Evolutionary conservation across 64 coral and sea anemone genomes (phyloP), one percentile per base, ranked within the genome.

Genomic region (Hydrozoanthus tunicans): DNA sequence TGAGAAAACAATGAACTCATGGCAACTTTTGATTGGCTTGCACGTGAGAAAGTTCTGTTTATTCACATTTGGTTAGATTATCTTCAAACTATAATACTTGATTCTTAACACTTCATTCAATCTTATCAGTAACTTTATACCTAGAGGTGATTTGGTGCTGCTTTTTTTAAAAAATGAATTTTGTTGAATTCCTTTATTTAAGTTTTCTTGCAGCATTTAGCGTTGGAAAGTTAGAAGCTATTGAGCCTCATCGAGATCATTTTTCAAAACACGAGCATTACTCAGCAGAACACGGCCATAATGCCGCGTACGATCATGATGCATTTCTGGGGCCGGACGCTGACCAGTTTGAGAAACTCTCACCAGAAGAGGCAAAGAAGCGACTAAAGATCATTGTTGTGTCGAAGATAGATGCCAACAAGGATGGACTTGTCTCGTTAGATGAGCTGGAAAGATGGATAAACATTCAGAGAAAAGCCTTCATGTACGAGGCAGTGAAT

Each of bases 401-500:
- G 6, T 76, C 92, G 20, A 80, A 91, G 82, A 92, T 99, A 63
- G 97, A 99, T 77, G 77, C 69, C 9, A 89, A 99, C 58, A 99
- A 92, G 62, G 94, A 99, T 62, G 78, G 92, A 26, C 62, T 84
- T 24, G 92, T 99, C 4, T 95, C 94, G 6, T 32, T 89, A 5
- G 79, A 91, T 1, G 97, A 99, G 43, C 92, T 99, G 9, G 86
- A 93, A 55, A 20, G 77, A 15, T 99, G 97, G 97, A 99, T 99
- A 52, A 92, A 99, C 4, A 94, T 94, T 83, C 97, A 99, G 69
- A 73, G 97, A 3, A 99, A 99, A 54, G 90, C 94, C 11, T 99
- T 99, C 9, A 99, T 99, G 97, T 99, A 99, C 13, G 97, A 99
- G 77, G 97, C 92, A 1, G 90, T 99, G 6, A 94, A 96, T 15